phyloP scores from a whole-genome alignment of 1,140 invertebrate species.

The Aleiodes sp. region DNA sequence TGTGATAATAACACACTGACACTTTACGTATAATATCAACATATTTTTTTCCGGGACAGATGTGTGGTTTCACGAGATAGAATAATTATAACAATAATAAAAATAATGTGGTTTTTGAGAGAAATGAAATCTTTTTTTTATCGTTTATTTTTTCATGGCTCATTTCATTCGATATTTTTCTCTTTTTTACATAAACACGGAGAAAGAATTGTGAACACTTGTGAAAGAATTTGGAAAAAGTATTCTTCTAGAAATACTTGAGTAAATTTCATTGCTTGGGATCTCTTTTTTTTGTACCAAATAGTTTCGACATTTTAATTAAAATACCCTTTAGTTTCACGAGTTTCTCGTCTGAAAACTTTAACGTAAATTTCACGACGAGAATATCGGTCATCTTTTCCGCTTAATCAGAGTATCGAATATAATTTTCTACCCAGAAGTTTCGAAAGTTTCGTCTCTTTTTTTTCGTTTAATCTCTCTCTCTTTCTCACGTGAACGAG shows the following conservation, averaged over 20 bases:
- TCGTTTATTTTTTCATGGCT: too few relatives aligned
- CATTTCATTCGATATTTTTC: too few relatives aligned
- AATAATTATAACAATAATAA: too few relatives aligned
- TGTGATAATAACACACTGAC: background rate
- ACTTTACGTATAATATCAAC: background rate
- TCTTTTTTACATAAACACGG: too few relatives aligned
- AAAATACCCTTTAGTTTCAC: background rate
- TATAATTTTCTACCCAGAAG: conserved; percentile 2
- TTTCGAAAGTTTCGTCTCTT: background rate
- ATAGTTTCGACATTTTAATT: conserved; percentile 7
- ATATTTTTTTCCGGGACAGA: background rate
- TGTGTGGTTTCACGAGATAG: too few relatives aligned
- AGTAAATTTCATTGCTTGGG: background rate
- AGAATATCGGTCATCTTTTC: conserved; percentile 14
- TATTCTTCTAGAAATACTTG: background rate
- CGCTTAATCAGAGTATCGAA: conserved; percentile 14
- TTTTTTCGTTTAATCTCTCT: background rate
- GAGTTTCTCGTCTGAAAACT: background rate
- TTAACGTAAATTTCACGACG: background rate
- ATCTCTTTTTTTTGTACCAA: too few relatives aligned
- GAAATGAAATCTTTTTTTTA: too few relatives aligned
- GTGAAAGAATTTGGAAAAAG: background rate
- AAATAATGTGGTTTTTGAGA: too few relatives aligned
- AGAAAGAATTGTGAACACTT: too few relatives aligned
- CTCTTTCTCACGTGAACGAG: too few relatives aligned